A percentile compares a stretch with the other conserved stretches of the same genome.
phyloP scores from a whole-genome alignment of 2,113 vertebrate species.

The Reinhardtius hippoglossoides region DNA sequence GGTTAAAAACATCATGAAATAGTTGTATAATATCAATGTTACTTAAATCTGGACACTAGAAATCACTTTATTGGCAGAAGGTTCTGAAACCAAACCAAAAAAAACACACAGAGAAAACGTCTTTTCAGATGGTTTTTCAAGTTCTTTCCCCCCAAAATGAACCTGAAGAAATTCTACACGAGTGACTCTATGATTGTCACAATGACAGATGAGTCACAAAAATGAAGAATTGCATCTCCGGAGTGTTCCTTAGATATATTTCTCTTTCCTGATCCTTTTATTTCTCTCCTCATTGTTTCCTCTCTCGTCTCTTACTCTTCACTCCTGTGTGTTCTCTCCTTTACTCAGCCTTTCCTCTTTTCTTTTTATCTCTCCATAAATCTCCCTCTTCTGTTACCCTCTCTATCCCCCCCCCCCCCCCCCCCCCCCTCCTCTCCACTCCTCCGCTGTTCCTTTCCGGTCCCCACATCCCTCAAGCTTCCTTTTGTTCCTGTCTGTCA shows the following conservation, averaged over 20 bases:
- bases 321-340: not conserved
- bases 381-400: not conserved
- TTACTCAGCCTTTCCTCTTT: not conserved
- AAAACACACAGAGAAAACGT: conserved; percentile 2
- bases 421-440: not conserved
- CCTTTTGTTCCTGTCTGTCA: conserved; percentile 51
- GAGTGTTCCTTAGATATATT: conserved; percentile 33
- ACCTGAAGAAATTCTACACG: conserved; percentile 23
- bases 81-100: not conserved
- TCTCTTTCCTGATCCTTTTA: conserved; percentile 17
- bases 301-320: not conserved
- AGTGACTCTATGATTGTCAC: conserved; percentile 50
- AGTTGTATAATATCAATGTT: not conserved
- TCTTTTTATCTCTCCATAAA: conserved; percentile 26
- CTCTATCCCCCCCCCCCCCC: not conserved
- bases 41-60: not conserved
- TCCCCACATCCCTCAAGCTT: conserved; percentile 20
- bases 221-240: conserved; percentile 43
- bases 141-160: conserved; percentile 12
- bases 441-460: not conserved
- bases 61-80: not conserved
- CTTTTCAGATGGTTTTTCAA: conserved; percentile 1
- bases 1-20: not conserved
- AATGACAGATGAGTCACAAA: conserved; percentile 49
- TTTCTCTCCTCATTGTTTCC: conserved; percentile 12